Conservation (phyloP, 2,797 vertebrate genomes). For the Salarias fasciatus region DNA sequence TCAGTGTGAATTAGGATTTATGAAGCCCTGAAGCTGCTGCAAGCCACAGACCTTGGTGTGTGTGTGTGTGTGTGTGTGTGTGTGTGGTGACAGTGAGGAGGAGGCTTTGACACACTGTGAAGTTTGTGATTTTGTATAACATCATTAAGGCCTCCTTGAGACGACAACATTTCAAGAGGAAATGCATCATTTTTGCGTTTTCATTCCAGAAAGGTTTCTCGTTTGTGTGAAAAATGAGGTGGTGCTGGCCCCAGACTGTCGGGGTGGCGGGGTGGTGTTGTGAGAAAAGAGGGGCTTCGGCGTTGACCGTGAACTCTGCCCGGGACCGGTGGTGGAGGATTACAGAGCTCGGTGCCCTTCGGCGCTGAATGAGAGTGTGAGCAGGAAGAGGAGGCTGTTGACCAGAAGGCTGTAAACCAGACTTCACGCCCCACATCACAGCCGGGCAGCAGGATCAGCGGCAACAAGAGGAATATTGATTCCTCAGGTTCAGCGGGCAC, state of each 20-base stretch:
- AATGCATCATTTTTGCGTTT: background rate
- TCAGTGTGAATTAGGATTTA: conserved; percentile 31
- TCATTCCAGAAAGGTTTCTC: background rate
- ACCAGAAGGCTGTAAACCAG: conserved; percentile 52
- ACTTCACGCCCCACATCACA: conserved; percentile 56
- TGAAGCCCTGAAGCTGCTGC: conserved; percentile 30
- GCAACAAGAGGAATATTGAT: conserved; percentile 58
- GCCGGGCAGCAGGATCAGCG: conserved; percentile 39
- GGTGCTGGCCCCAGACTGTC: conserved; percentile 2
- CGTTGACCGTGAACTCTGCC: conserved; percentile 58
- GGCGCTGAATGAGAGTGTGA: conserved; percentile 68
- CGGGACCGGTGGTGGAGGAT: conserved; percentile 52
- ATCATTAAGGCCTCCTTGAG: too few species aligned
- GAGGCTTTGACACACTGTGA: background rate
- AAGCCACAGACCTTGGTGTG: conserved; percentile 14
- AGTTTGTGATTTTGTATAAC: conserved; percentile 23
- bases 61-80: too few species aligned
- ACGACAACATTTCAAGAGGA: too few species aligned
- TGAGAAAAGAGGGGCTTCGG: conserved; percentile 55
- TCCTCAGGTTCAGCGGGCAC: conserved; percentile 37
- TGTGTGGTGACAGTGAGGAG: too few species aligned
- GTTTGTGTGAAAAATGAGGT: conserved; percentile 23
- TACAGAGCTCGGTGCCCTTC: conserved; percentile 63
- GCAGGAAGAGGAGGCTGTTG: conserved; percentile 65
- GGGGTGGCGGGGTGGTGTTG: conserved; percentile 10